Percentiles rank a stretch among this genome's conserved stretches.
Conservation (phyloP, 2,797 vertebrate species). For the Pipistrellus nathusii region DNA sequence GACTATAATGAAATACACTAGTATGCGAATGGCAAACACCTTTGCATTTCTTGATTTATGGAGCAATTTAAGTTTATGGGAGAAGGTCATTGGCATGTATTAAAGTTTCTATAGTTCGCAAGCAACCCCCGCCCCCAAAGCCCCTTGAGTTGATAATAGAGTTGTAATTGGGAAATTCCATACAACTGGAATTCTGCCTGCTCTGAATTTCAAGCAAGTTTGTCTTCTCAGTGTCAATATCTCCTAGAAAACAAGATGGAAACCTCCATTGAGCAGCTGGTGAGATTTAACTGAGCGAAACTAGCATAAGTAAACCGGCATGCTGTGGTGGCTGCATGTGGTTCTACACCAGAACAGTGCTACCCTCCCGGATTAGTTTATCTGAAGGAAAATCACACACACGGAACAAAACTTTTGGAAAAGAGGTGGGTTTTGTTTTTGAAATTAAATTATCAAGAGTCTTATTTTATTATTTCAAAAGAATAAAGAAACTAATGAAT, state of each 20-base stretch:
- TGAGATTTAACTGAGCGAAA: conserved; percentile 65
- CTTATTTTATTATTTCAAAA: conserved; percentile 22
- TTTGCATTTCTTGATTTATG: background rate
- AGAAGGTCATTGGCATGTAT: background rate
- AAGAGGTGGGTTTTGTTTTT: background rate
- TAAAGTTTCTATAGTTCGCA: background rate
- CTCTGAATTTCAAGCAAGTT: conserved; percentile 22
- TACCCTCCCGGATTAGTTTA: background rate
- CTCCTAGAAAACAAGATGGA: conserved; percentile 26
- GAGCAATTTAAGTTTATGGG: background rate
- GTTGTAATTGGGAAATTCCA: background rate
- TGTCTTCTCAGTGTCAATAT: conserved; percentile 48
- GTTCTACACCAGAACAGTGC: background rate
- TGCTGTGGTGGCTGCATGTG: background rate
- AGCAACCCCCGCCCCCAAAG: background rate
- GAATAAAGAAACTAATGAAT: background rate
- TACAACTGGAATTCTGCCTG: background rate
- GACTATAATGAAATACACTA: conserved; percentile 11
- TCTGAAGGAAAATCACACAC: conserved; percentile 28
- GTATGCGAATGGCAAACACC: background rate
- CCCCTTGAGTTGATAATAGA: background rate
- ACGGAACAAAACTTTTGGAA: background rate
- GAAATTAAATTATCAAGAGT: background rate
- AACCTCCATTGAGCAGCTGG: conserved; percentile 25
- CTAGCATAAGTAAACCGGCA: conserved; percentile 36